These are phyloP conservation scores for Ctena decussata DNA, from an alignment of 2,888 invertebrate genomes.

Conservation along the genomic window DNA sequence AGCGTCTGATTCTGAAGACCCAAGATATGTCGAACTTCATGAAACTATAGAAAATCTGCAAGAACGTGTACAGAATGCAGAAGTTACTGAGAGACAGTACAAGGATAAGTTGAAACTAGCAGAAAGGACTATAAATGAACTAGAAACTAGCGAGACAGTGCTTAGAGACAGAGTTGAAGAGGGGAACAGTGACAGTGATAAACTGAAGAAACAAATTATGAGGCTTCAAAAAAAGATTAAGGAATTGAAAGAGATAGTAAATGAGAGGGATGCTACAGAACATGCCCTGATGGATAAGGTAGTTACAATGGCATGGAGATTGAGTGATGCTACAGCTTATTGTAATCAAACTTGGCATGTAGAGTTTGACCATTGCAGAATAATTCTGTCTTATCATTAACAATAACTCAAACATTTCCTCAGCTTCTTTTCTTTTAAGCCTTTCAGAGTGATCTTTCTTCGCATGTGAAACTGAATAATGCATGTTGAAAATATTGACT, in stretches of 20 bases:
- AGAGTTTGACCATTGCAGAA: background rate
- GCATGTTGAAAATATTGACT: no score
- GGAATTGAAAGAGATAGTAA: constrained; percentile 77
- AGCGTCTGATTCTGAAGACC: constrained; percentile 61
- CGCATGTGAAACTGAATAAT: no score
- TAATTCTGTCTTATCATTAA: background rate
- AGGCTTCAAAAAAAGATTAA: constrained; percentile 75
- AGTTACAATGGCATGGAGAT: constrained; percentile 25
- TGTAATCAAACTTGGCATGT: background rate
- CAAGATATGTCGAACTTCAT: constrained; percentile 73
- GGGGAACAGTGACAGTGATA: constrained; percentile 71
- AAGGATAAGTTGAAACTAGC: constrained; percentile 78
- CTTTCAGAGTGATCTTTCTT: background rate
- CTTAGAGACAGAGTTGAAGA: constrained; percentile 77
- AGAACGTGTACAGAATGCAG: constrained; percentile 73
- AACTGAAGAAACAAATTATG: constrained; percentile 71
- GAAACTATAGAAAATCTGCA: constrained; percentile 77
- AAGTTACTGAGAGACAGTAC: constrained; percentile 74
- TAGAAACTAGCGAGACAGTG: constrained; percentile 76
- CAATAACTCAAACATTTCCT: background rate
- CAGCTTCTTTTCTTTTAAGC: no score
- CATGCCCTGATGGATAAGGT: constrained; percentile 79
- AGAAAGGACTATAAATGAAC: constrained; percentile 79
- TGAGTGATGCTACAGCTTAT: background rate
- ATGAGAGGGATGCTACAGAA: constrained; percentile 79